Evolutionary conservation across 1,140 invertebrate species (phyloP).

Genomic region (Atta cephalotes): DNA sequence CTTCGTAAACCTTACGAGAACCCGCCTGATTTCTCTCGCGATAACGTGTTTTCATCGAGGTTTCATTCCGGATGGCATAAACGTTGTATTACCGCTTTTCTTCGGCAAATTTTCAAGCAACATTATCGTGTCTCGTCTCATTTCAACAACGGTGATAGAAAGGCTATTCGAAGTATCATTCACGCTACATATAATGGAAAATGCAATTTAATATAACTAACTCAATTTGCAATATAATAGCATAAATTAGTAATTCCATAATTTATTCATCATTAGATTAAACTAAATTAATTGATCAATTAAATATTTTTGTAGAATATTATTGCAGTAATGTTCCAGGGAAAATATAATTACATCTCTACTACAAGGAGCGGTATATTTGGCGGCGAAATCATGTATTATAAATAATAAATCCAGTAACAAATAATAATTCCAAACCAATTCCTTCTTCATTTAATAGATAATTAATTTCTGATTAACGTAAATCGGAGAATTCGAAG

Average conservation of each 20-base stretch:
- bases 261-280: not conserved
- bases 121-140: conserved; percentile 20
- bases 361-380: not conserved
- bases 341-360: conserved; percentile 31
- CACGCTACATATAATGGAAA: not conserved
- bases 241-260: conserved; percentile 32
- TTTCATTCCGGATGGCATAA: not conserved
- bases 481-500: conserved; percentile 7
- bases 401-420: conserved; percentile 31
- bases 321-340: not conserved
- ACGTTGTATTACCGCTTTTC: conserved; percentile 33
- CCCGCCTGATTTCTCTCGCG: conserved; percentile 59
- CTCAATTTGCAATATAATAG: conserved; percentile 18
- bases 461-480: conserved; percentile 58
- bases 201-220: conserved; percentile 29
- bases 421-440: conserved; percentile 25
- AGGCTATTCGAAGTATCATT: not conserved
- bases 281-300: conserved; percentile 40
- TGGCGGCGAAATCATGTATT: not conserved
- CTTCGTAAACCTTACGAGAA: conserved; percentile 19
- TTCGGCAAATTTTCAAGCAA: conserved; percentile 20
- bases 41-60: conserved; percentile 65
- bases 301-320: conserved; percentile 31
- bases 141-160: not conserved
- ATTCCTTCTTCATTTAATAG: conserved; percentile 41